Percentiles rank a stretch among this genome's conserved stretches.
Conservation (phyloP, 2,797 vertebrate species). For the Geotria australis region DNA sequence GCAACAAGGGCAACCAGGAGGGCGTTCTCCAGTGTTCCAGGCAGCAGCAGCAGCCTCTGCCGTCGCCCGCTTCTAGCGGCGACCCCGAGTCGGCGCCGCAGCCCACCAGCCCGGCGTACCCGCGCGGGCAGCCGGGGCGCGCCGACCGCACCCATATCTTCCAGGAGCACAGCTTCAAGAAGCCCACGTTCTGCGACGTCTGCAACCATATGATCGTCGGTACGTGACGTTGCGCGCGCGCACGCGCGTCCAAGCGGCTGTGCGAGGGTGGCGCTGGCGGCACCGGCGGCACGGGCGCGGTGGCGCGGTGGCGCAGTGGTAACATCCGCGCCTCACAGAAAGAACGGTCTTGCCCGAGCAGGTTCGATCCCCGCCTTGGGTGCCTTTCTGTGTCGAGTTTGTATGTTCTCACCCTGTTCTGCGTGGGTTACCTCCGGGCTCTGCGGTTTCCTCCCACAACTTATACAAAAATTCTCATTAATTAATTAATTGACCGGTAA, state of each 20-base stretch:
- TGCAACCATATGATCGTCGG: slow-evolving; percentile 65
- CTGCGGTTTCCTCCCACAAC: no score
- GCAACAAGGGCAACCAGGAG: slow-evolving; percentile 50
- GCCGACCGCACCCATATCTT: slow-evolving; percentile 38
- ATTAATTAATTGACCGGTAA: no score
- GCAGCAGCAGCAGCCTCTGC: slow-evolving; percentile 18
- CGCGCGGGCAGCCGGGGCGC: slow-evolving; percentile 9
- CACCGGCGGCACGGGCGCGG: no score
- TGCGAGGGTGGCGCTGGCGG: neutral
- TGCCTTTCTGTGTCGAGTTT: no score
- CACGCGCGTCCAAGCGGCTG: no score
- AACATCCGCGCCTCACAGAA: no score
- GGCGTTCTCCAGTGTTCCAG: slow-evolving; percentile 53
- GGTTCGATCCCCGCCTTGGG: no score
- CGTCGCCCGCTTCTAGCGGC: neutral
- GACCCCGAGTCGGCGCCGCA: slow-evolving; percentile 2
- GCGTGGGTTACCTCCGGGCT: no score
- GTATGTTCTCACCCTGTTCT: no score
- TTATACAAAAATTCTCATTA: no score
- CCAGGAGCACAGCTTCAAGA: slow-evolving; percentile 52
- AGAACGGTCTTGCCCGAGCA: no score
- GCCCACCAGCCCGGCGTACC: neutral
- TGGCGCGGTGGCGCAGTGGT: no score
- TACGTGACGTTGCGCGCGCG: slow-evolving; percentile 9
- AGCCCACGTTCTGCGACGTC: slow-evolving; percentile 46